These are phyloP conservation scores for Eupithecia centaureata DNA, from an alignment of 2,888 invertebrate species.

Conservation along the genomic window DNA sequence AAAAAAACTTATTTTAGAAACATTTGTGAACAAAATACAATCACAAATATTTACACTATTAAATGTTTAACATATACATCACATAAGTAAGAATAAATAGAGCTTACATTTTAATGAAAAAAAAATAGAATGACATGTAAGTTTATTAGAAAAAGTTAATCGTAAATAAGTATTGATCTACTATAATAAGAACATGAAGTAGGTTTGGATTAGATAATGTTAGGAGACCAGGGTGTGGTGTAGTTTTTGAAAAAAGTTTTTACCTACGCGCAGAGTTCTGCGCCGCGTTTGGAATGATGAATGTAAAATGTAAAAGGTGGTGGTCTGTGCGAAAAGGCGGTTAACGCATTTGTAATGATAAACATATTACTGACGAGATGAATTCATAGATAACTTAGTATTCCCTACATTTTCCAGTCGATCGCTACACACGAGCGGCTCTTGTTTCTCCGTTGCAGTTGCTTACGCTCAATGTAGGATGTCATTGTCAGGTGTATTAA, in stretches of 20 bases:
- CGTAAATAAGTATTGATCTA: conserved; percentile 76
- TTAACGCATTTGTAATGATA: conserved; percentile 72
- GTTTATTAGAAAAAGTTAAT: conserved; percentile 76
- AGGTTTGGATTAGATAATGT: conserved; percentile 82
- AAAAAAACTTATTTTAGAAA: conserved; percentile 65
- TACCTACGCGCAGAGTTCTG: conserved; percentile 75
- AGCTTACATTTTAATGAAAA: conserved; percentile 80
- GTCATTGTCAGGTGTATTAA: conserved; percentile 45
- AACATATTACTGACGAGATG: conserved; percentile 54
- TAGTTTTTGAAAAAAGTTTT: conserved; percentile 84
- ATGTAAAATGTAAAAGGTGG: conserved; percentile 63
- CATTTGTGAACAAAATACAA: conserved; percentile 69
- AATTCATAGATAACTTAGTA: conserved; percentile 73
- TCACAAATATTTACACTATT: conserved; percentile 82
- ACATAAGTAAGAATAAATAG: conserved; percentile 78
- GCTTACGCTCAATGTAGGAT: conserved; percentile 61
- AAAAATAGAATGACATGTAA: conserved; percentile 75
- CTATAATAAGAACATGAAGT: conserved; percentile 75
- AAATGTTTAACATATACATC: conserved; percentile 79
- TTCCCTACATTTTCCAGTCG: conserved; percentile 61
- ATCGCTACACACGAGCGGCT: conserved; percentile 74
- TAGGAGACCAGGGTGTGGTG: conserved; percentile 84
- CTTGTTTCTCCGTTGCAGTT: conserved; percentile 38
- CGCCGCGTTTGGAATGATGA: conserved; percentile 70
- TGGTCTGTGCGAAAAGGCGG: conserved; percentile 68